Evolutionary conservation across 2,888 invertebrate genomes (phyloP).

Genomic region (Eristalis tenax): DNA sequence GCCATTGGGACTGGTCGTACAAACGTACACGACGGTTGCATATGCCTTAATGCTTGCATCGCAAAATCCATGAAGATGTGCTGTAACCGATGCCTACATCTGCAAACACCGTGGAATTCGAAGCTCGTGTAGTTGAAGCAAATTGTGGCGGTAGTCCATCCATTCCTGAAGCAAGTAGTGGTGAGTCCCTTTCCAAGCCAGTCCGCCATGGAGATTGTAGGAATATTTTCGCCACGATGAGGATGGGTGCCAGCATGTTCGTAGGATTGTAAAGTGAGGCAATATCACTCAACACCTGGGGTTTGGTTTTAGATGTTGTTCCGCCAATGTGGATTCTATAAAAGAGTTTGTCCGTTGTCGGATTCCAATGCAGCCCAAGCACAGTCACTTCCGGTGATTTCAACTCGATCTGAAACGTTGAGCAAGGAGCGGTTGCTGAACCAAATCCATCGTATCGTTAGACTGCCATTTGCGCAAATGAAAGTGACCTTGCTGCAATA

Average conservation of each 20-base stretch:
- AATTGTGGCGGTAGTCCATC: too few species aligned
- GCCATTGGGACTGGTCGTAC: not conserved
- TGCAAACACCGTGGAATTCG: not conserved
- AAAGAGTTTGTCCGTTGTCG: not conserved
- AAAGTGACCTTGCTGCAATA: too few species aligned
- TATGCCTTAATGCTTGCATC: not conserved
- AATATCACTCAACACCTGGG: not conserved
- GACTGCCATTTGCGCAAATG: not conserved
- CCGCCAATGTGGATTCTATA: not conserved
- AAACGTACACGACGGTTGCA: too few species aligned
- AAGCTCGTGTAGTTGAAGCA: too few species aligned
- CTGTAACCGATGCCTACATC: not conserved
- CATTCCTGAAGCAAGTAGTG: too few species aligned
- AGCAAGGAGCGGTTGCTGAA: not conserved
- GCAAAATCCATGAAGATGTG: conserved; percentile 8
- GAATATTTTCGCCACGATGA: conserved; percentile 12
- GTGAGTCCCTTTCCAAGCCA: not conserved
- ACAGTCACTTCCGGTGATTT: not conserved
- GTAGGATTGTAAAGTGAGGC: too few species aligned
- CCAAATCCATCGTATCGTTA: not conserved
- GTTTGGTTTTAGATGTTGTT: conserved; percentile 5
- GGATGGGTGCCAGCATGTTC: not conserved
- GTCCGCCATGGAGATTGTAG: not conserved
- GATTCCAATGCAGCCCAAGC: not conserved
- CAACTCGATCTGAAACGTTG: conserved; percentile 9